Base-by-base conservation (phyloP, 2,888 invertebrate species). In the Drosophila dives region DNA sequence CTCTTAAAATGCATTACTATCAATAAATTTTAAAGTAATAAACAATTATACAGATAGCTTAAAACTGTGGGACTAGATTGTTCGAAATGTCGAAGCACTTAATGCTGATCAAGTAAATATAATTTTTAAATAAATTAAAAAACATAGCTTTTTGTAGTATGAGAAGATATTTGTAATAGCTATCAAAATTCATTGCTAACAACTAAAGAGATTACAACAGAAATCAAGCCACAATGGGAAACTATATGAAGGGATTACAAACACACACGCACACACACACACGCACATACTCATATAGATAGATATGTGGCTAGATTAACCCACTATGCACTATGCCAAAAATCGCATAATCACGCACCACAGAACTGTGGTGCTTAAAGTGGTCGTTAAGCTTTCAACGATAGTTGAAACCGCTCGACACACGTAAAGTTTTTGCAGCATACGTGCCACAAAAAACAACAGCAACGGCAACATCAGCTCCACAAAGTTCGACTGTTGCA, bases 301-400 rank as follows among this genome's bases (percentile, higher is more conserved):
- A 61, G 23, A 17, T 4, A 29, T 36, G 53, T 54, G 36, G n/a
- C 26, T 3, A 2, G 48, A 62, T 62, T 42, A 55, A 48, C 63
- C 63, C 69, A 33, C n/a, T 61, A 32, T 23, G 49, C 33, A 70
- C 61, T 60, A 34, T 59, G 56, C 71, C 60, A 61, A 80, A 45
- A 77, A 70, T 65, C 64, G 74, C 74, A 77, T 83, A 77, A 84
- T 81, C 84, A 83, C 55, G 49, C 51, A 68, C 54, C 66, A 20
- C 66, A 77, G 36, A 56, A 51, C 63, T 76, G 81, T 65, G 86
- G 84, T 81, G 77, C 64, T 66, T 61, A 38, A 66, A 68, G 76
- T 79, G 73, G 67, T 81, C 75, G 88, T 87, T 87, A 80, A 70
- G 83, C 82, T 74, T 70, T 68, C 65, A 65, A 68, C 74, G 64